These are phyloP conservation scores for Microctonus aethiopoides DNA, from an alignment of 2,888 invertebrate species.

Conservation along the genomic window DNA sequence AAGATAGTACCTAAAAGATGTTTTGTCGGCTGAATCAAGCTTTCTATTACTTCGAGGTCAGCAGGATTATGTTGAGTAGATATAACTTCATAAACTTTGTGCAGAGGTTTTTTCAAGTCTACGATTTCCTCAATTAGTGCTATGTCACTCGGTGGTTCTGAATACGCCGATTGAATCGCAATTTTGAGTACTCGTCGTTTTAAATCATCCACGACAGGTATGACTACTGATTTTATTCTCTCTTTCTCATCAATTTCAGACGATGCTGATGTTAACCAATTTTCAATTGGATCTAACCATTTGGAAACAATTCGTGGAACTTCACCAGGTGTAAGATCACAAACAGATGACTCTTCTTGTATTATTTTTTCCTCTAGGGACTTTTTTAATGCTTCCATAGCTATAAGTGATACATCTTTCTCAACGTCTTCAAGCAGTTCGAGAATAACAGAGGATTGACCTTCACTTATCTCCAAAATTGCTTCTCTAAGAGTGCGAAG, in stretches of 20 bases:
- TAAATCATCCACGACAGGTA: slow-evolving; percentile 45
- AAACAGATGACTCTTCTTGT: slow-evolving; percentile 23
- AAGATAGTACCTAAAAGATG: slow-evolving; percentile 47
- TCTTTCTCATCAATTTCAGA: slow-evolving; percentile 44
- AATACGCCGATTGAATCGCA: slow-evolving; percentile 52
- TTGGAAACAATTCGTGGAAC: slow-evolving; percentile 39
- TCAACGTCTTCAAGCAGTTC: slow-evolving; percentile 57
- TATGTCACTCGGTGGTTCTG: slow-evolving; percentile 52
- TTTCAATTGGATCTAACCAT: slow-evolving; percentile 49
- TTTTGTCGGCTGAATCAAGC: slow-evolving; percentile 48
- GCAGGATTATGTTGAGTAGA: slow-evolving; percentile 47
- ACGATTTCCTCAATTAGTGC: slow-evolving; percentile 49
- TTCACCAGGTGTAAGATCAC: slow-evolving; percentile 38
- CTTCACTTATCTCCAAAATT: slow-evolving; percentile 45
- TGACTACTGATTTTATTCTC: slow-evolving; percentile 37
- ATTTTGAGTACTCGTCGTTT: slow-evolving; percentile 50
- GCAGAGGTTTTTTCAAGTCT: slow-evolving; percentile 50
- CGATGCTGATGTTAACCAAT: slow-evolving; percentile 48
- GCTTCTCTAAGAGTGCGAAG: slow-evolving; percentile 50
- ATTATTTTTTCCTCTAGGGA: slow-evolving; percentile 35
- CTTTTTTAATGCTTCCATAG: slow-evolving; percentile 50
- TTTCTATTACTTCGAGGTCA: slow-evolving; percentile 47
- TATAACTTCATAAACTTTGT: slow-evolving; percentile 46
- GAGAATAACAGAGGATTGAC: slow-evolving; percentile 44
- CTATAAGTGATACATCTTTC: slow-evolving; percentile 49